Conservation (phyloP, 2,797 vertebrate genomes). For the Arrhamphus sclerolepis region DNA sequence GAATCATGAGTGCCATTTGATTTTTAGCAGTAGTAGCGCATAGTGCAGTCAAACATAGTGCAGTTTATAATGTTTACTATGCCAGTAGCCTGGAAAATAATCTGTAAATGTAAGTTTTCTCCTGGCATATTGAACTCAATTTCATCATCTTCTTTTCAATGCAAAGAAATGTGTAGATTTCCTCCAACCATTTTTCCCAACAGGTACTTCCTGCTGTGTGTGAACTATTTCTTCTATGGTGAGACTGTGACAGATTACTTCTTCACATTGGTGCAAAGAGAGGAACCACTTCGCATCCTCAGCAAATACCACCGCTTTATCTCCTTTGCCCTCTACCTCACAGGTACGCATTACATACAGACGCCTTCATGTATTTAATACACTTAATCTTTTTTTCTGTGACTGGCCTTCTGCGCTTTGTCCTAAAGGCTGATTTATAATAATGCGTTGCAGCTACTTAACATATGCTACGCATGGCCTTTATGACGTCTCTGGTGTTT, state of each 20-base stretch:
- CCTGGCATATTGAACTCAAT: slow-evolving; percentile 38
- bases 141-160: slow-evolving; percentile 6
- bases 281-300: slow-evolving; percentile 95
- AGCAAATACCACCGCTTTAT: slow-evolving; percentile 99
- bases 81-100: slow-evolving; percentile 22
- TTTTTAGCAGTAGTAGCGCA: slow-evolving; percentile 33
- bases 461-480: too few species aligned
- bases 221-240: slow-evolving; percentile 99
- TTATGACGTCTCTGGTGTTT: too few species aligned
- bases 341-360: slow-evolving; percentile 76
- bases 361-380: too few species aligned
- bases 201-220: slow-evolving; percentile 98
- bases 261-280: slow-evolving; percentile 95
- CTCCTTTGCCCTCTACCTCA: slow-evolving; percentile 94
- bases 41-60: slow-evolving; percentile 20
- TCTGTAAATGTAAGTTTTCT: slow-evolving; percentile 14
- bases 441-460: too few species aligned
- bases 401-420: too few species aligned
- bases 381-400: too few species aligned
- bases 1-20: slow-evolving; percentile 21
- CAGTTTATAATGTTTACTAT: slow-evolving; percentile 33
- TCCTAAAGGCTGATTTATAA: too few species aligned
- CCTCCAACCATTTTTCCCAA: background rate
- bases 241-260: slow-evolving; percentile 98
- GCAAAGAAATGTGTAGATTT: background rate